phyloP scores from a whole-genome alignment of 2,888 invertebrate genomes.

The Thereva nobilitata region DNA sequence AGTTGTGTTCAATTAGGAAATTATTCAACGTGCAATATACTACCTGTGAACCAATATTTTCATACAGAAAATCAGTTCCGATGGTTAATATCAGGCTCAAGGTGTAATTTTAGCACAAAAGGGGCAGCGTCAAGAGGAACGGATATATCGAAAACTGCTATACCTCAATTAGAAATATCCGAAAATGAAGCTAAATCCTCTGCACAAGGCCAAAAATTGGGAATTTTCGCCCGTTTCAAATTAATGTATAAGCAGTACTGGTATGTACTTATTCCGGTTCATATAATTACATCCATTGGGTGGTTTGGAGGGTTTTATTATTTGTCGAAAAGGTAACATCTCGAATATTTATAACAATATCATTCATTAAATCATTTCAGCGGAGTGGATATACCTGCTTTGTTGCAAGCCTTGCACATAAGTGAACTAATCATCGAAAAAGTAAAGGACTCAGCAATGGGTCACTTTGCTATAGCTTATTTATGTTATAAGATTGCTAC shows the following conservation, averaged over 20 bases:
- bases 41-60: neutral
- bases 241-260: conserved; percentile 94
- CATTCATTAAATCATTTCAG: conserved; percentile 60
- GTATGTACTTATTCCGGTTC: conserved; percentile 94
- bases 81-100: neutral
- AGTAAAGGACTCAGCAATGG: conserved; percentile 78
- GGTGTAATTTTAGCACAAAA: neutral
- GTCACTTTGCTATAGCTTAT: conserved; percentile 87
- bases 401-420: conserved; percentile 76
- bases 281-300: conserved; percentile 80
- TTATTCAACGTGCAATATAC: neutral
- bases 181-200: conserved; percentile 37
- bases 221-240: conserved; percentile 82
- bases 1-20: conserved; percentile 1
- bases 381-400: conserved; percentile 84
- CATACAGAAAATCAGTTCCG: neutral
- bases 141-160: conserved; percentile 9
- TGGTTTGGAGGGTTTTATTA: conserved; percentile 92
- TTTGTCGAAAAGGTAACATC: conserved; percentile 75
- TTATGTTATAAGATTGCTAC: conserved; percentile 92
- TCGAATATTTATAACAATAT: conserved; percentile 12
- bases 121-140: neutral
- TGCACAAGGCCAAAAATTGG: conserved; percentile 57
- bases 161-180: neutral
- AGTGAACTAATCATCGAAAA: conserved; percentile 79